Percentiles rank a stretch among this genome's conserved stretches.
These are phyloP conservation scores for Sinotaia quadrata DNA, from an alignment of 2,888 invertebrate species.

Conservation along the genomic window DNA sequence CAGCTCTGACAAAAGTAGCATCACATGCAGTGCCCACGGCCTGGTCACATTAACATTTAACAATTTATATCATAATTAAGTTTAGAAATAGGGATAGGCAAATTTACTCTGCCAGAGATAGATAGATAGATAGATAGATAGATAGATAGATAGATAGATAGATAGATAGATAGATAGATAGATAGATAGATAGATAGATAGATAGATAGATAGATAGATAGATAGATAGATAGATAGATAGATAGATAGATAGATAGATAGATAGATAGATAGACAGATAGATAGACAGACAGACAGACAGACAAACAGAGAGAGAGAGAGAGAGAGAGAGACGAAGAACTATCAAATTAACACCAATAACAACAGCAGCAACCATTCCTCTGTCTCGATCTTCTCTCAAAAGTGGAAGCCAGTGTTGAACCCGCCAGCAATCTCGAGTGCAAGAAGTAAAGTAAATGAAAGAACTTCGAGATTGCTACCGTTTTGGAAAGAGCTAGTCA, in stretches of 20 bases:
- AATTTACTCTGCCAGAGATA: no score
- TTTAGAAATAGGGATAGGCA: no score
- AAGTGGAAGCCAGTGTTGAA: neutral
- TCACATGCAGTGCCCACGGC: no score
- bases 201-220: constrained; percentile 32
- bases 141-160: constrained; percentile 18
- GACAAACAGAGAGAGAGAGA: no score
- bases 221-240: constrained; percentile 33
- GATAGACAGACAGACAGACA: no score
- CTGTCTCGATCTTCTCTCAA: no score
- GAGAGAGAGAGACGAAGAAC: constrained; percentile 35
- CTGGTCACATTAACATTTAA: no score
- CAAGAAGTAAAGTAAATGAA: neutral
- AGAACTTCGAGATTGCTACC: neutral
- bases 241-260: constrained; percentile 32
- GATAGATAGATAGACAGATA: no score
- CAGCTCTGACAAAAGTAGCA: no score
- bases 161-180: constrained; percentile 11
- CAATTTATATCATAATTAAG: no score
- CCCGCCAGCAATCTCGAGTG: neutral
- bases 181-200: constrained; percentile 10
- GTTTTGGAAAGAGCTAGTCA: no score
- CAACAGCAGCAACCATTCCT: no score
- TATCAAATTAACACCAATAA: neutral
- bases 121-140: constrained; percentile 18